Conservation (phyloP, 2,113 vertebrate species). For the Gnathonemus longibarbis region DNA sequence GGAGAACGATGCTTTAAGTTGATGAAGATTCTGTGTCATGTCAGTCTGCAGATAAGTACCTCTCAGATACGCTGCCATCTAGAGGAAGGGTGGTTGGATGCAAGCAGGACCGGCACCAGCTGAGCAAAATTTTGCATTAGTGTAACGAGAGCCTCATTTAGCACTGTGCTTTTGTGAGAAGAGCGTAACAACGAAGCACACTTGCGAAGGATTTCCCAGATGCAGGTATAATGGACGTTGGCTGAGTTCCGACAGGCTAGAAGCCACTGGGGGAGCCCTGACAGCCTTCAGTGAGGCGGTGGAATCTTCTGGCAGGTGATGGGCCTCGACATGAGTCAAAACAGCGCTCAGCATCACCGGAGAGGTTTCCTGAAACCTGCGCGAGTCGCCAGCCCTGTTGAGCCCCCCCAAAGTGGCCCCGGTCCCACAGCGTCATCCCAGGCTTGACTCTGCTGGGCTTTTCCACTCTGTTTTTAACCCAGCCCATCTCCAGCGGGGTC, state of each 20-base stretch:
- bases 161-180: background rate
- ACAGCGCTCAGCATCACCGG: slow-evolving; percentile 39
- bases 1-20: background rate
- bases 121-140: background rate
- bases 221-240: background rate
- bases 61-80: background rate
- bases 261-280: background rate
- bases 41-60: background rate
- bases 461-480: background rate
- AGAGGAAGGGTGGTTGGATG: slow-evolving; percentile 21
- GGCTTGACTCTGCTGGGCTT: background rate
- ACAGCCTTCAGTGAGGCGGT: slow-evolving; percentile 28
- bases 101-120: background rate
- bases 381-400: slow-evolving; percentile 27
- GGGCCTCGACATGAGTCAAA: slow-evolving; percentile 39
- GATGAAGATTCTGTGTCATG: background rate
- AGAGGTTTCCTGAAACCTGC: slow-evolving; percentile 34
- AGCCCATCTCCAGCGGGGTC: background rate
- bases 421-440: slow-evolving; percentile 18
- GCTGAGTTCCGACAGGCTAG: background rate
- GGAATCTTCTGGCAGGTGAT: slow-evolving; percentile 40
- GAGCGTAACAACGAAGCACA: too few relatives aligned
- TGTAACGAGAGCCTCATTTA: background rate
- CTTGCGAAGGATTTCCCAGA: background rate
- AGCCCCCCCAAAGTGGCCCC: slow-evolving; percentile 17